Percentiles rank a stretch among this genome's conserved stretches.
Evolutionary conservation across 2,113 vertebrate species (phyloP).

Genomic region (Aptenodytes patagonicus): DNA sequence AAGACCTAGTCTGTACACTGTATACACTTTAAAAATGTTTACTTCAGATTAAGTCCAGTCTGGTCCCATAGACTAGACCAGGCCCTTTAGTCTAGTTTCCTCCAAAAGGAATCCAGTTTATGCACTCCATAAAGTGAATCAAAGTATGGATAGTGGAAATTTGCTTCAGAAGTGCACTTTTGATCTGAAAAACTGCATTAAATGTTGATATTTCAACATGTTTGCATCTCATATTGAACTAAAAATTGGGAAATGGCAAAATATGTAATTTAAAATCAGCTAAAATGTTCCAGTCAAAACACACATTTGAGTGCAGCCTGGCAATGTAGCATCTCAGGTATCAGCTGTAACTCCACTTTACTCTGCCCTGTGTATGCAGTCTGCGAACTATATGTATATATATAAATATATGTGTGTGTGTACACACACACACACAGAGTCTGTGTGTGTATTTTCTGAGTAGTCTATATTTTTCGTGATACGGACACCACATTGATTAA

Average conservation of each 20-base stretch:
- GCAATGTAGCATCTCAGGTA: background rate
- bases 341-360: background rate
- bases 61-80: background rate
- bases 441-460: background rate
- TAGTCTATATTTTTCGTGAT: background rate
- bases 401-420: too few species aligned
- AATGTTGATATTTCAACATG: background rate
- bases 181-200: background rate
- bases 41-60: background rate
- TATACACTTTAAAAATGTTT: background rate
- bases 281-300: background rate
- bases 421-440: too few species aligned
- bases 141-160: background rate
- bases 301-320: background rate
- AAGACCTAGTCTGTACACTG: background rate
- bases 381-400: background rate
- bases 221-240: background rate
- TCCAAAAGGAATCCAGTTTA: background rate
- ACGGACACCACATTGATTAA: background rate
- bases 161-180: background rate
- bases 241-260: background rate
- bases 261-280: background rate
- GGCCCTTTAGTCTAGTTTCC: background rate
- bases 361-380: background rate
- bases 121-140: background rate